Evolutionary conservation across 2,797 vertebrate species (phyloP).

Genomic region (Graptemys geographica): DNA sequence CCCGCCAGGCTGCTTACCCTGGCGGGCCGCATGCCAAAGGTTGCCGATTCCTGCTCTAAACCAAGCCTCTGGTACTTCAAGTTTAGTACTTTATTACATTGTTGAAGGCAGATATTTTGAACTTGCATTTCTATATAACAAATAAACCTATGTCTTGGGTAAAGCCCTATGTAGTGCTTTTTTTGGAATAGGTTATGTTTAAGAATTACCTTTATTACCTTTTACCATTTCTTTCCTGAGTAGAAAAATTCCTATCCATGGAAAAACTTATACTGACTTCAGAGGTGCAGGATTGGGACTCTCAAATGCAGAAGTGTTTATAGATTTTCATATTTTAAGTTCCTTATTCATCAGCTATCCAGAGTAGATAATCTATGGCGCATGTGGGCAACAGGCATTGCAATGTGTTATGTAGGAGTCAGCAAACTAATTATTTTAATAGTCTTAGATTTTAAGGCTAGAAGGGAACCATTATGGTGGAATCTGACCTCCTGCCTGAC

Average conservation of each 20-base stretch:
- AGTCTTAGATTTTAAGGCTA: not conserved
- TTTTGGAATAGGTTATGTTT: not conserved
- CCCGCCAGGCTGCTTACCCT: too few species aligned
- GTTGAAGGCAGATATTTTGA: too few species aligned
- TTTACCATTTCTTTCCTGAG: not conserved
- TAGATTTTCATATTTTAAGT: not conserved
- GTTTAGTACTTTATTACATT: too few species aligned
- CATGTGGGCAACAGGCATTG: not conserved
- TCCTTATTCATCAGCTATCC: not conserved
- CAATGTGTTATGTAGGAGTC: not conserved
- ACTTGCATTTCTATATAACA: too few species aligned
- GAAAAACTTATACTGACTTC: not conserved
- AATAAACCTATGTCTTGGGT: not conserved
- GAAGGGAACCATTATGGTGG: not conserved
- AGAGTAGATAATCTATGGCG: not conserved
- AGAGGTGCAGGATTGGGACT: not conserved
- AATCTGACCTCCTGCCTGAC: not conserved
- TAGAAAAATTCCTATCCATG: not conserved
- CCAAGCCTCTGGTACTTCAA: too few species aligned
- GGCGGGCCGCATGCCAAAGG: rapidly evolving
- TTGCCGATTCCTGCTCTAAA: too few species aligned
- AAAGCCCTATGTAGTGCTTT: not conserved
- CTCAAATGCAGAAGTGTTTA: not conserved
- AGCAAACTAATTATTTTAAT: not conserved
- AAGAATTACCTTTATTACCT: not conserved